Evolutionary conservation across 2,113 vertebrate genomes (phyloP).

Genomic region (Oryzias celebensis): DNA sequence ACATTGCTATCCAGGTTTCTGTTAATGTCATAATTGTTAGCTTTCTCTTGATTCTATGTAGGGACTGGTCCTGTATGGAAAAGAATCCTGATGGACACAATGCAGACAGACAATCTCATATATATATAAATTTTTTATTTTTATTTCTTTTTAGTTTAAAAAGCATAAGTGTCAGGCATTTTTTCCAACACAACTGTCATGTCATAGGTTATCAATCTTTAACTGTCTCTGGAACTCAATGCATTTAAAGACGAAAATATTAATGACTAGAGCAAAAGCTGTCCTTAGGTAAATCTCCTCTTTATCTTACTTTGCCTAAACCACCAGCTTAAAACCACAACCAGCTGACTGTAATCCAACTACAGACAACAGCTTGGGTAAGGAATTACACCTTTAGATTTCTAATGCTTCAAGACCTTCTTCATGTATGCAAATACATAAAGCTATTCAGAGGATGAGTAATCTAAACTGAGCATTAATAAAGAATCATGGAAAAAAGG

Average conservation of each 20-base stretch:
- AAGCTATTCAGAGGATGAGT: constrained; percentile 27
- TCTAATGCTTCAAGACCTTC: constrained; percentile 28
- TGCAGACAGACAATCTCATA: too few relatives aligned
- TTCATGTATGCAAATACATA: background rate
- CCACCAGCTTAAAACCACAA: constrained; percentile 25
- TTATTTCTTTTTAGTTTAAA: too few relatives aligned
- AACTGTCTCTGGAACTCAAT: background rate
- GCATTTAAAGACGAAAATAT: constrained; percentile 1
- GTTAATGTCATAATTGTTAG: too few relatives aligned
- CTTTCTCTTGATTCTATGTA: too few relatives aligned
- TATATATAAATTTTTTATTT: too few relatives aligned
- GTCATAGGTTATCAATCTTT: background rate
- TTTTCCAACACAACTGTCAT: too few relatives aligned
- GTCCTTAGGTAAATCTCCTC: constrained; percentile 15
- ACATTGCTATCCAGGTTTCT: too few relatives aligned
- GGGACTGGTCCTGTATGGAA: background rate
- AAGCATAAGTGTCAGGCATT: too few relatives aligned
- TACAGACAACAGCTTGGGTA: constrained; percentile 38
- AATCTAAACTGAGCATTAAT: constrained; percentile 30
- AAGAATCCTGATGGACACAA: background rate
- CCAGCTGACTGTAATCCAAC: constrained; percentile 46
- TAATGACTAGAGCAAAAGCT: constrained; percentile 1
- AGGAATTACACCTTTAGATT: constrained; percentile 41
- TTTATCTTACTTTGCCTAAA: constrained; percentile 6
- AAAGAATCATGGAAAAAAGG: background rate